Evolutionary conservation across 2,888 invertebrate species (phyloP).

Genomic region (Blera fallax): DNA sequence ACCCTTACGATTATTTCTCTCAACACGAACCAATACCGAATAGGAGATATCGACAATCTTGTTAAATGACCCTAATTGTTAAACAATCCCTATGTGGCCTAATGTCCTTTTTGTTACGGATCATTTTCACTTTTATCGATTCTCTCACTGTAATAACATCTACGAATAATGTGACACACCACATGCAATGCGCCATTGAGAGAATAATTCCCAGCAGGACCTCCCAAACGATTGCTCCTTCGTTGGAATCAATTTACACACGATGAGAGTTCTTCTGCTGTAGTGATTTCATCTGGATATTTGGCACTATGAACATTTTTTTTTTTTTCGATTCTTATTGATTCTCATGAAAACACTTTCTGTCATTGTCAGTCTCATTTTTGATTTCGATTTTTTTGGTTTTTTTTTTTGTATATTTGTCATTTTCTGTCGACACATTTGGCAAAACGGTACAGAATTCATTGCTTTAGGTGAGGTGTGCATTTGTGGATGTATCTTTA

Average conservation of each 20-base stretch:
- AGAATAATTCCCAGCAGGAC: not conserved
- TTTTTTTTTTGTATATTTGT: not conserved
- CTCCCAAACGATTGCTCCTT: not conserved
- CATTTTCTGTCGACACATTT: not conserved
- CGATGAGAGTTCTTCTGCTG: not conserved
- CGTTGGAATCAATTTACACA: not conserved
- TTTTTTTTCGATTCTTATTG: not conserved
- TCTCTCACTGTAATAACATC: not conserved
- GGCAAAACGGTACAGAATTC: not conserved
- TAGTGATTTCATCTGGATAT: constrained; percentile 12
- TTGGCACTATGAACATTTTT: constrained; percentile 21
- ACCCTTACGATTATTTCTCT: not conserved
- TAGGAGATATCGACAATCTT: not conserved
- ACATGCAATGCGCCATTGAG: constrained; percentile 8
- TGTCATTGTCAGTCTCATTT: not conserved
- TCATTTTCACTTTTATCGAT: constrained; percentile 15
- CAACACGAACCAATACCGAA: not conserved
- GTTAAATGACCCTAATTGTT: constrained; percentile 37
- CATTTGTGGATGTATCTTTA: not conserved
- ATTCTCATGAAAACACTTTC: not conserved
- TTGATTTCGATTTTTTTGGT: not conserved
- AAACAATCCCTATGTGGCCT: constrained; percentile 12
- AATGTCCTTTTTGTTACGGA: constrained; percentile 17
- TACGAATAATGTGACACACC: constrained; percentile 20
- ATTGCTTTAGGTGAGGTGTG: not conserved